Conservation (phyloP, 2,888 invertebrate genomes). For the Acronicta leporina region DNA sequence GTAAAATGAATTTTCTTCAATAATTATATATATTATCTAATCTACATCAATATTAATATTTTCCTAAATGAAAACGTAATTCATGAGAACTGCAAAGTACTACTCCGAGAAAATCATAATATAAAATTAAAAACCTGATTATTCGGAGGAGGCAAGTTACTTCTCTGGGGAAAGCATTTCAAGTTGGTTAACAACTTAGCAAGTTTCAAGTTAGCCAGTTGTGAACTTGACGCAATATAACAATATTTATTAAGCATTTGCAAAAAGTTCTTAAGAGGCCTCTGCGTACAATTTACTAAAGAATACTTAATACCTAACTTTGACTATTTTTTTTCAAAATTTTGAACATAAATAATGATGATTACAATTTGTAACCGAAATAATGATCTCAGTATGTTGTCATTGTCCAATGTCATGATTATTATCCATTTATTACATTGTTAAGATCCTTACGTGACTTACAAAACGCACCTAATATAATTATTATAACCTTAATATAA, state of each 20-base stretch:
- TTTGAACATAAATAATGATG: background rate
- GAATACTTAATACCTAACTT: too few relatives aligned
- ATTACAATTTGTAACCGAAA: background rate
- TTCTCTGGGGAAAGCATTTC: conserved; percentile 16
- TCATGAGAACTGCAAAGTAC: conserved; percentile 1
- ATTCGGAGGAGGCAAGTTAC: conserved; percentile 21
- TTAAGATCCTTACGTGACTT: background rate
- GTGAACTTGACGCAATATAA: conserved; percentile 25
- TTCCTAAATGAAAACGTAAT: background rate
- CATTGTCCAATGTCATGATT: background rate
- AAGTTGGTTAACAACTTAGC: conserved; percentile 22
- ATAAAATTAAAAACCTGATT: conserved; percentile 13
- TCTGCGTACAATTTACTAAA: background rate
- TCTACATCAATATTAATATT: background rate
- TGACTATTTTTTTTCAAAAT: too few relatives aligned
- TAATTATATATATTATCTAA: background rate
- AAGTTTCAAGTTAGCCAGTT: conserved; percentile 19
- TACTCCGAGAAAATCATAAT: conserved; percentile 9
- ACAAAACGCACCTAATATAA: background rate
- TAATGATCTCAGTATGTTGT: background rate
- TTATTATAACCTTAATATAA: background rate
- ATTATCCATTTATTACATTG: background rate
- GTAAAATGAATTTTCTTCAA: background rate
- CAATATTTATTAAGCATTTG: conserved; percentile 9
- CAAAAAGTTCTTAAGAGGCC: conserved; percentile 17